Evolutionary conservation across 2,113 vertebrate species (phyloP).

Genomic region (Chlorodrepanis virens): DNA sequence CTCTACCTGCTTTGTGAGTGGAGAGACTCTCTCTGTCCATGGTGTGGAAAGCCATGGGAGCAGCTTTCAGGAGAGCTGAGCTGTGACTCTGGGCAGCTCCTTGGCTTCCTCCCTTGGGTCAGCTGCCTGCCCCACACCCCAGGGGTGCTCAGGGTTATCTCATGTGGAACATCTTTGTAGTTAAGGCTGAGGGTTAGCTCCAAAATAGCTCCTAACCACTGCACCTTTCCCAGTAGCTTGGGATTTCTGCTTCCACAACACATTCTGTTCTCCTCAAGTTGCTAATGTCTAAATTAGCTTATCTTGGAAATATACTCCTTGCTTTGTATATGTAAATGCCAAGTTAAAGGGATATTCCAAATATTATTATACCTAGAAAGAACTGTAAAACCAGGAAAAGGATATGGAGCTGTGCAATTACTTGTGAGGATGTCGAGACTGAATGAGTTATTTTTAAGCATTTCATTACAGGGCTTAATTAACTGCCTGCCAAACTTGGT

Average conservation of each 20-base stretch:
- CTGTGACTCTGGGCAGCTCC: neutral
- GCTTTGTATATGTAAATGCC: neutral
- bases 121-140: neutral
- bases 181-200: neutral
- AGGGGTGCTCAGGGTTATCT: neutral
- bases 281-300: neutral
- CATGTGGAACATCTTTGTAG: fast-evolving
- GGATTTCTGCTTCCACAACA: neutral
- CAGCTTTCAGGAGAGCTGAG: neutral
- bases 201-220: neutral
- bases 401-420: neutral
- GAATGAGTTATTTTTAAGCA: neutral
- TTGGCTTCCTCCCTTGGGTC: fast-evolving
- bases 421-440: neutral
- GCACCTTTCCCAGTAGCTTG: neutral
- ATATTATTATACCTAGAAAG: neutral
- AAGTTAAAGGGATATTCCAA: neutral
- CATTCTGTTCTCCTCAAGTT: neutral
- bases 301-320: neutral
- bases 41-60: neutral
- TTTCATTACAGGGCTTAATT: neutral
- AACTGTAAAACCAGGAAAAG: neutral
- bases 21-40: neutral
- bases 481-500: neutral
- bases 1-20: neutral